phyloP scores from a whole-genome alignment of 1,140 invertebrate species.

The Saxidomus purpurata region DNA sequence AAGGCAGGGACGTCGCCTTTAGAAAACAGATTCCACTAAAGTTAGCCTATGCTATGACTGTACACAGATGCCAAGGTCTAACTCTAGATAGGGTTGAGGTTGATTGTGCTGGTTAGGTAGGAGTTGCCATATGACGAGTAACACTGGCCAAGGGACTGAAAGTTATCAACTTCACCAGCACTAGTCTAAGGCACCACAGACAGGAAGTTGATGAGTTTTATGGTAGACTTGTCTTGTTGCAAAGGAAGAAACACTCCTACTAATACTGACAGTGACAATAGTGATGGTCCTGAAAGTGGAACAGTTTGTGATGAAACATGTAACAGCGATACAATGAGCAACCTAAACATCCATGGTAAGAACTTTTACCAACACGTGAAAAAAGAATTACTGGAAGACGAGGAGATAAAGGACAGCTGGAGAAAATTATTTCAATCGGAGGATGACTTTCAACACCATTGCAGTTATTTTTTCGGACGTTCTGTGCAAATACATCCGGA shows the following conservation, averaged over 20 bases:
- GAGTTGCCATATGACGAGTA: slow-evolving; percentile 50
- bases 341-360: too few relatives aligned
- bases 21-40: slow-evolving; percentile 57
- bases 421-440: too few relatives aligned
- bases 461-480: background rate
- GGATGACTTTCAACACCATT: background rate
- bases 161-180: slow-evolving; percentile 41
- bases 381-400: too few relatives aligned
- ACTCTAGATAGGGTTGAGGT: slow-evolving; percentile 49
- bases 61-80: slow-evolving; percentile 58
- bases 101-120: too few relatives aligned
- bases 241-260: too few relatives aligned
- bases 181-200: background rate
- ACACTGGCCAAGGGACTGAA: slow-evolving; percentile 57
- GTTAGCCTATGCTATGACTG: slow-evolving; percentile 55
- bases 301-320: too few relatives aligned
- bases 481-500: slow-evolving; percentile 25
- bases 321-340: too few relatives aligned
- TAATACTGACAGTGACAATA: too few relatives aligned
- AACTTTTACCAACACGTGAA: too few relatives aligned
- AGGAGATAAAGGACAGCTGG: too few relatives aligned
- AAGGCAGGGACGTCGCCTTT: background rate
- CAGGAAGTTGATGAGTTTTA: background rate
- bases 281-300: too few relatives aligned
- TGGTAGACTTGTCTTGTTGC: background rate